phyloP scores from a whole-genome alignment of 2,888 invertebrate genomes.

The Orthonevra nobilis region DNA sequence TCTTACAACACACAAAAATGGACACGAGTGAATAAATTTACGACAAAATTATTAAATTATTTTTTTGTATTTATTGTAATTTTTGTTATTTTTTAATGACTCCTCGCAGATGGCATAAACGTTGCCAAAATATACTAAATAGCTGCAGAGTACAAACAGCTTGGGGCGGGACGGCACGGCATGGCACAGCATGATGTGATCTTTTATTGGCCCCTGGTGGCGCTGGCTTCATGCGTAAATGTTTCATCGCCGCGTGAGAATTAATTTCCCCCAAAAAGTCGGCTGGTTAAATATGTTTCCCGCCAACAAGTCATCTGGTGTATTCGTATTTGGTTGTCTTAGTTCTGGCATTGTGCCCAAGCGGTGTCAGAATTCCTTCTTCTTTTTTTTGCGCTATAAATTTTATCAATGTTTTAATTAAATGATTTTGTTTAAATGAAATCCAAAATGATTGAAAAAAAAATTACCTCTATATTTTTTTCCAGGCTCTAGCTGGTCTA shows the following conservation, averaged over 20 bases:
- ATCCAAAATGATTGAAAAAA: slow-evolving; percentile 1
- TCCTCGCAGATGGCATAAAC: slow-evolving; percentile 3
- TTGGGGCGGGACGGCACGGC: too few species aligned
- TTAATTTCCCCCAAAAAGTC: slow-evolving; percentile 20
- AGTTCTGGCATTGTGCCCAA: slow-evolving; percentile 49
- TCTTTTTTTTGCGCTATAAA: slow-evolving; percentile 30
- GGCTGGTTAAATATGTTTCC: too few species aligned
- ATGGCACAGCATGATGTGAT: too few species aligned
- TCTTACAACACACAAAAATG: too few species aligned
- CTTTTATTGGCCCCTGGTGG: not conserved
- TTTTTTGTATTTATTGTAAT: slow-evolving; percentile 18
- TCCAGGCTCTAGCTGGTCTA: slow-evolving; percentile 84
- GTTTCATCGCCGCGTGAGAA: slow-evolving; percentile 33
- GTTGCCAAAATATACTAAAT: slow-evolving; percentile 19
- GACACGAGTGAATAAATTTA: slow-evolving; percentile 42
- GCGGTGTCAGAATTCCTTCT: slow-evolving; percentile 37
- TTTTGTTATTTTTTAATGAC: too few species aligned
- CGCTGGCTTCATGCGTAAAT: slow-evolving; percentile 41
- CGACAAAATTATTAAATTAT: slow-evolving; percentile 15
- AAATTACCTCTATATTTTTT: too few species aligned
- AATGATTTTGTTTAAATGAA: slow-evolving; percentile 1
- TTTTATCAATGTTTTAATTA: slow-evolving; percentile 11
- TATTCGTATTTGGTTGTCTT: too few species aligned
- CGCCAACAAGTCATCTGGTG: slow-evolving; percentile 17
- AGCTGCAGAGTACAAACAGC: not conserved